A percentile compares a stretch with the other conserved stretches of the same genome.
phyloP scores from a whole-genome alignment of 2,113 vertebrate species.

The Anhinga rufa region DNA sequence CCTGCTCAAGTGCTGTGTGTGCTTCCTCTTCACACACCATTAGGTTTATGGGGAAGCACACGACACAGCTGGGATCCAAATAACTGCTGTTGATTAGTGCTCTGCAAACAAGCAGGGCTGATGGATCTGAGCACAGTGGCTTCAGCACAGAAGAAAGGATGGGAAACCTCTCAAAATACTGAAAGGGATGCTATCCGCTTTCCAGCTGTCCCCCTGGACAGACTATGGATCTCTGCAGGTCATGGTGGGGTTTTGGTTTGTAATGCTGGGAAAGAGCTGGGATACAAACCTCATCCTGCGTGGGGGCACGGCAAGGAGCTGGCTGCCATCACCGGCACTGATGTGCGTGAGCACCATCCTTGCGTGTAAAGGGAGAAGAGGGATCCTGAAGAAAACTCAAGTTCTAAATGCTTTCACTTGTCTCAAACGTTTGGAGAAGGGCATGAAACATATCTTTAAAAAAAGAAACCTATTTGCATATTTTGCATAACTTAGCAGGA shows the following conservation, averaged over 20 bases:
- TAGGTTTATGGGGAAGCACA: background rate
- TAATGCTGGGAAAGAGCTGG: accelerated
- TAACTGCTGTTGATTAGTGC: background rate
- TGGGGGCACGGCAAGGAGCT: accelerated
- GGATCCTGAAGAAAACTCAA: background rate
- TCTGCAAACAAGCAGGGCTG: background rate
- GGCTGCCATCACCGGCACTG: too few relatives aligned
- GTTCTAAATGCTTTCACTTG: background rate
- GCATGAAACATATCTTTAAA: background rate
- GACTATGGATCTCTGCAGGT: background rate
- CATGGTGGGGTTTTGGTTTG: background rate
- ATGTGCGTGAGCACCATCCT: accelerated
- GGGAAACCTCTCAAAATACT: background rate
- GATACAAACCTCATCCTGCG: background rate
- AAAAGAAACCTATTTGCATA: background rate
- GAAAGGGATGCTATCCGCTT: accelerated
- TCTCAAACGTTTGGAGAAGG: background rate
- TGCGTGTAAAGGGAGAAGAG: background rate
- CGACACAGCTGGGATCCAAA: background rate
- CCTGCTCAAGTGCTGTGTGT: accelerated
- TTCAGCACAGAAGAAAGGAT: too few relatives aligned
- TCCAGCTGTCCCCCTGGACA: background rate
- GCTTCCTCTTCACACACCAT: background rate
- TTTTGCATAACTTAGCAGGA: background rate
- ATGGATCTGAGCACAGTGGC: background rate